Percentiles rank a stretch among this genome's conserved stretches.
These are phyloP conservation scores for Aromia moschata DNA, from an alignment of 2,888 invertebrate genomes.

Conservation along the genomic window DNA sequence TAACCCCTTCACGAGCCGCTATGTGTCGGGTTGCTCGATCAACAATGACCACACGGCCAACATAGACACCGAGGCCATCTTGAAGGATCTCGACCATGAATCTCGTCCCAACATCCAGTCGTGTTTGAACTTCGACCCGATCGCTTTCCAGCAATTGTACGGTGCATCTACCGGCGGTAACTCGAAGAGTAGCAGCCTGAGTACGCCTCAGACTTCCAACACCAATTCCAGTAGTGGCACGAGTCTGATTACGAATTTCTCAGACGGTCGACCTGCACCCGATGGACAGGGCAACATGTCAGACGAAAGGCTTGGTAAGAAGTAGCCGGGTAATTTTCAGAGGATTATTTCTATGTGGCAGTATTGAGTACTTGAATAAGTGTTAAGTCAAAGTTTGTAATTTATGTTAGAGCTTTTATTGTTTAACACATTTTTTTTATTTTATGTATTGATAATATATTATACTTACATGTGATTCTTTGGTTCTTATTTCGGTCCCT, in stretches of 20 bases:
- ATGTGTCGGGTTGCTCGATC: conserved; percentile 59
- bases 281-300: conserved; percentile 42
- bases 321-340: neutral
- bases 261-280: conserved; percentile 44
- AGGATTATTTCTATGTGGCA: neutral
- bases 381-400: neutral
- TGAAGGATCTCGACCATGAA: conserved; percentile 45
- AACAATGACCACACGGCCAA: conserved; percentile 37
- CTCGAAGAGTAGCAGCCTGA: conserved; percentile 15
- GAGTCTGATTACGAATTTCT: conserved; percentile 44
- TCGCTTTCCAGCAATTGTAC: conserved; percentile 41
- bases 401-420: conserved; percentile 7
- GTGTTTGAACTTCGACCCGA: conserved; percentile 37
- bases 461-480: conserved; percentile 9
- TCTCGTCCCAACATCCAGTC: conserved; percentile 50
- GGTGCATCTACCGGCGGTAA: conserved; percentile 16
- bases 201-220: conserved; percentile 12
- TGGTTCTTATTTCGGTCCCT: no score
- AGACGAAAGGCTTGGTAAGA: conserved; percentile 29
- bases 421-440: neutral
- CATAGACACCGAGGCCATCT: conserved; percentile 45
- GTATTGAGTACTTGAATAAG: conserved; percentile 7
- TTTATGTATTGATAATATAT: conserved; percentile 7
- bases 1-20: conserved; percentile 47
- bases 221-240: conserved; percentile 40